Conservation (phyloP, 2,888 invertebrate species). For the Caradrina kadenii region DNA sequence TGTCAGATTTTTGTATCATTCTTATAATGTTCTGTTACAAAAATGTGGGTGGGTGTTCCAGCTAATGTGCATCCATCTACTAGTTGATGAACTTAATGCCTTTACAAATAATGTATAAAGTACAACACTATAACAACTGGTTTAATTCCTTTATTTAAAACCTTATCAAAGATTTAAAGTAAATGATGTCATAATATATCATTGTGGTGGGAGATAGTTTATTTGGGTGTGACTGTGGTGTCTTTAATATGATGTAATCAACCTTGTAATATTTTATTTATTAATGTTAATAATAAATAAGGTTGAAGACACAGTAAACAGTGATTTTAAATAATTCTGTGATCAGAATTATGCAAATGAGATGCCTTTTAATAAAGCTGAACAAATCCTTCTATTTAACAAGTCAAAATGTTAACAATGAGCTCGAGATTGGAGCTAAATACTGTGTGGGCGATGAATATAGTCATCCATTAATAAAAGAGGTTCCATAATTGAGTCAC, state of each 20-base stretch:
- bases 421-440: constrained; percentile 69
- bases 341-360: constrained; percentile 42
- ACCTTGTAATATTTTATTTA: constrained; percentile 44
- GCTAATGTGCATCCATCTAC: constrained; percentile 36
- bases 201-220: constrained; percentile 50
- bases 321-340: constrained; percentile 12
- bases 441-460: constrained; percentile 76
- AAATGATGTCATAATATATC: constrained; percentile 60
- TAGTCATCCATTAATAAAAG: constrained; percentile 83
- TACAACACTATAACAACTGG: constrained; percentile 9
- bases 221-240: constrained; percentile 60
- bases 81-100: constrained; percentile 11
- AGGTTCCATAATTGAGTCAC: constrained; percentile 77
- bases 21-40: constrained; percentile 40
- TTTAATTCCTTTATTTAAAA: constrained; percentile 25
- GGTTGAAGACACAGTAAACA: constrained; percentile 1
- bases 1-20: constrained; percentile 73
- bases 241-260: constrained; percentile 53
- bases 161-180: constrained; percentile 51
- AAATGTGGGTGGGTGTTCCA: constrained; percentile 63
- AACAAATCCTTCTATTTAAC: constrained; percentile 50
- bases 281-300: constrained; percentile 16
- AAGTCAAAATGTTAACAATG: constrained; percentile 68
- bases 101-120: not conserved
- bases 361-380: constrained; percentile 35